phyloP scores from a whole-genome alignment of 2,888 invertebrate species.

The Conistra vaccinii region DNA sequence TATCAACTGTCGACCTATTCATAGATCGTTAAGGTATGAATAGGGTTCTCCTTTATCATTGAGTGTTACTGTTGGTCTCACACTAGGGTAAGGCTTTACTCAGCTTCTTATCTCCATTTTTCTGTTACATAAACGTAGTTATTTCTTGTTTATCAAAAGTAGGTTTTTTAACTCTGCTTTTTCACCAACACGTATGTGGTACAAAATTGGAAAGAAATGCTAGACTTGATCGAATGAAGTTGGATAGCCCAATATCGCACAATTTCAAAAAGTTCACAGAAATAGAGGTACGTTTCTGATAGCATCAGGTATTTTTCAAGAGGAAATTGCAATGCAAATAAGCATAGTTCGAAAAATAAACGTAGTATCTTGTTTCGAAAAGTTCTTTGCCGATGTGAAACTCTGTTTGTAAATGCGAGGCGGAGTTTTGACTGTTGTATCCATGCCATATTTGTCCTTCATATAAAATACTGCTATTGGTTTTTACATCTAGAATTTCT shows the following conservation, averaged over 20 bases:
- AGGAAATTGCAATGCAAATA: not conserved
- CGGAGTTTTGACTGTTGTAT: not conserved
- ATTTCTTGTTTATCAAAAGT: no score
- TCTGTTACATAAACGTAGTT: no score
- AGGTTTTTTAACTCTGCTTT: no score
- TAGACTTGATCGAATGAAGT: not conserved
- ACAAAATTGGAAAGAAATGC: not conserved
- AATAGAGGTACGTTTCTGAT: not conserved
- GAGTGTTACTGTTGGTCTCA: no score
- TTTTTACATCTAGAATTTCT: no score
- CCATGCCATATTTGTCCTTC: not conserved
- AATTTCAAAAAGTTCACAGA: not conserved
- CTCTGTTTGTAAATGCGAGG: not conserved
- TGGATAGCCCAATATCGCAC: not conserved
- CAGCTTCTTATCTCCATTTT: no score
- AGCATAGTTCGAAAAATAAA: not conserved
- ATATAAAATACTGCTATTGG: not conserved
- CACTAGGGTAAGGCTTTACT: no score
- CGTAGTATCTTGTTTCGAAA: not conserved
- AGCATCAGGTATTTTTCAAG: not conserved
- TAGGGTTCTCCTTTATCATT: no score
- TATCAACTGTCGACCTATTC: no score
- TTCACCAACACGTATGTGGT: not conserved
- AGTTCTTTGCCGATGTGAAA: not conserved
- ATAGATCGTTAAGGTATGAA: no score